Evolutionary conservation across 2,888 invertebrate genomes (phyloP).

Genomic region (Aquatica leii): DNA sequence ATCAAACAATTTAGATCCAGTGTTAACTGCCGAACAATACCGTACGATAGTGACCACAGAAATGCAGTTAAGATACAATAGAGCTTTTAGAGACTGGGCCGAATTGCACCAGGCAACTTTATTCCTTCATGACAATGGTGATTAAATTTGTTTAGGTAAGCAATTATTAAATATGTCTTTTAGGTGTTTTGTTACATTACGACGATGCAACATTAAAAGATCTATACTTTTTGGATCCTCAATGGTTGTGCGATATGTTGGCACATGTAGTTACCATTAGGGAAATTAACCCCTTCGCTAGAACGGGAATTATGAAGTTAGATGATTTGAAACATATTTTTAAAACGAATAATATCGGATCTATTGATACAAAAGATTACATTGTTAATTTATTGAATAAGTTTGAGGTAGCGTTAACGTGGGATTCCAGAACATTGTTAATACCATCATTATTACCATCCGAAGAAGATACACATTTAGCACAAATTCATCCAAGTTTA

Average conservation of each 20-base stretch:
- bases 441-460: slow-evolving; percentile 92
- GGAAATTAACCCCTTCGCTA: slow-evolving; percentile 96
- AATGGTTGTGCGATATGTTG: slow-evolving; percentile 98
- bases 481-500: slow-evolving; percentile 58
- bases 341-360: slow-evolving; percentile 83
- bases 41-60: slow-evolving; percentile 67
- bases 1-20: slow-evolving; percentile 77
- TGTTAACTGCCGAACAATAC: slow-evolving; percentile 81
- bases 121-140: slow-evolving; percentile 97
- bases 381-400: slow-evolving; percentile 93
- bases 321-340: slow-evolving; percentile 93
- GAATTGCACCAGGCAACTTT: slow-evolving; percentile 95
- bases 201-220: slow-evolving; percentile 94
- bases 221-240: slow-evolving; percentile 95
- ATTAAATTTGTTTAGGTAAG: slow-evolving; percentile 13
- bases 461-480: slow-evolving; percentile 70
- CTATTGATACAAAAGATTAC: slow-evolving; percentile 76
- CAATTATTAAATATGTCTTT: slow-evolving; percentile 14
- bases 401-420: slow-evolving; percentile 96
- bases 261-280: slow-evolving; percentile 96
- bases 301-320: slow-evolving; percentile 91
- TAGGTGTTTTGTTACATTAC: slow-evolving; percentile 90
- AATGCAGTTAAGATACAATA: slow-evolving; percentile 74
- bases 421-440: slow-evolving; percentile 89
- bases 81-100: slow-evolving; percentile 84